Base-by-base conservation (phyloP, 2,797 vertebrate genomes). In the Dendrocincla tyrannina region DNA sequence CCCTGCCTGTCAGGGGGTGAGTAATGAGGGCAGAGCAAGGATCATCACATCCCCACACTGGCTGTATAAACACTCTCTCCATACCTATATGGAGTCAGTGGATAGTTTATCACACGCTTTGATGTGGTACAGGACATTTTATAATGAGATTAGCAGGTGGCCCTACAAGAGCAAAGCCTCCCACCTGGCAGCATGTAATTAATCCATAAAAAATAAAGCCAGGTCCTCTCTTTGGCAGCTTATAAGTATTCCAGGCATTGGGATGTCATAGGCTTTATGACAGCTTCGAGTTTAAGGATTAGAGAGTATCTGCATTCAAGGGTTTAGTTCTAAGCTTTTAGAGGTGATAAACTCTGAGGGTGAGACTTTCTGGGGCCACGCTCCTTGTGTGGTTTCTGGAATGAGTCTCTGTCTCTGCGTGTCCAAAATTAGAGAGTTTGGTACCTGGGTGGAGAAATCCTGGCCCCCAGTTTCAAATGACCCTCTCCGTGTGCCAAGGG, bases 191-290 rank as follows among this genome's bases (percentile, higher is more conserved):
- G 91, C 41, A 47, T 1, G 3, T 82, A 82, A 97, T 96, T 96
- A 96, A 88, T 85, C 87, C 67, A 85, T 95, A 66, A 95, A 92
- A 96, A 96, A 81, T 79, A 80, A 66, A 86, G 63, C 68, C 93
- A 89, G 49, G 60, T 70, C 87, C 63, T 83, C 58, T 60, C 58
- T 75, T 53, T 80, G 74, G 80, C 88, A 89, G 68, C 63, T 68
- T 63, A 4, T 68, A 30, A 52, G 66, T 82, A 60, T 95, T 97
- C 72, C 27, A 91, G 56, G 17, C 68, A 62, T 84, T 69, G 56
- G 50, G 9, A 28, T 68, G 52, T 75, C 64, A 33, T 47, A 52
- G 69, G 60, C 49, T 88, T 85, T 52, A 72, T 79, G 91, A 66
- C 47, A 77, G 82, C 69, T 94, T 89, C 46, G 42, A 76, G 94